phyloP scores from a whole-genome alignment of 2,113 vertebrate genomes.

The Hippocampus guttulatus region DNA sequence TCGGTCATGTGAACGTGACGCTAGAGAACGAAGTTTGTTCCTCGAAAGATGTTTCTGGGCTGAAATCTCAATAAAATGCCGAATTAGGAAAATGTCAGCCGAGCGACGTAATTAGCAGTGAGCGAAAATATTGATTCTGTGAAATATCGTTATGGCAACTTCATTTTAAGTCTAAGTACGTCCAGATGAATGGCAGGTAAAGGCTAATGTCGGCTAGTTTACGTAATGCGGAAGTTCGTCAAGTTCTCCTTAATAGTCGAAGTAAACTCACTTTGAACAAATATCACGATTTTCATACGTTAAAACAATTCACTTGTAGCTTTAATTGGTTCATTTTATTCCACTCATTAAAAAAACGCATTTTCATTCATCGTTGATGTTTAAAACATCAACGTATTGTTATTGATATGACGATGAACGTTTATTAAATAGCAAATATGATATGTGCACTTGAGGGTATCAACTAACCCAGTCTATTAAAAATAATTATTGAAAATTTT shows the following conservation, averaged over 20 bases:
- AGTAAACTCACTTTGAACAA: background rate
- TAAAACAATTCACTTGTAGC: background rate
- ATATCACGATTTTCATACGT: background rate
- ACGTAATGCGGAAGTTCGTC: slow-evolving; percentile 26
- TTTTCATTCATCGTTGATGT: background rate
- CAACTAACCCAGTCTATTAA: too few species aligned
- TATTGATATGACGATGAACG: too few species aligned
- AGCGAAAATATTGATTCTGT: background rate
- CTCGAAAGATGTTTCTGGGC: background rate
- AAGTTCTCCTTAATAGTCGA: background rate
- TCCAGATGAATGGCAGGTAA: background rate
- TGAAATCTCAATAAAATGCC: background rate
- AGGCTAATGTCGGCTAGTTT: slow-evolving; percentile 34
- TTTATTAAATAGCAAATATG: too few species aligned
- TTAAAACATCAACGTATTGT: background rate
- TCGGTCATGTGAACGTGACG: background rate
- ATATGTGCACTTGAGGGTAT: too few species aligned
- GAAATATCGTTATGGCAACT: background rate
- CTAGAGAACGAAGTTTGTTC: background rate
- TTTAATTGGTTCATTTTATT: background rate
- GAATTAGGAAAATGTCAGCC: background rate
- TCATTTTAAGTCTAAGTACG: background rate
- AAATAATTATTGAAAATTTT: too few species aligned
- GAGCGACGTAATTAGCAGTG: background rate
- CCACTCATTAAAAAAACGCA: background rate